Evolutionary conservation across 2,797 vertebrate genomes (phyloP), one percentile per base, ranked within the genome.

Genomic region (Tinamus major): DNA sequence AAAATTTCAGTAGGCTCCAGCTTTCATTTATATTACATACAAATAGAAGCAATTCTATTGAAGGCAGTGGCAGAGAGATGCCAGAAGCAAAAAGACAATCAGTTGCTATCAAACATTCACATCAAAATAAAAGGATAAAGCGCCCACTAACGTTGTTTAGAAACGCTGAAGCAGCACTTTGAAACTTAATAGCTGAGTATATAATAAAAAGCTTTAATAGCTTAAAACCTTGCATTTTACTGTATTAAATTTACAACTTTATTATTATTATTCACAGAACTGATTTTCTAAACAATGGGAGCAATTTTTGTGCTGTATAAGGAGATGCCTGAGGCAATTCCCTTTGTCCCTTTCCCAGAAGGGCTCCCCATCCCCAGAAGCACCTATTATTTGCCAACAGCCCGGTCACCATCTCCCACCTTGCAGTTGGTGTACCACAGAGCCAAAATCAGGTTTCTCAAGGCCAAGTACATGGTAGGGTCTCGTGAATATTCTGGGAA

Each of bases 401-500:
- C 67, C 21, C 62, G 67, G 35, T 72, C 17, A 72, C n/a, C 59
- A 35, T 13, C 51, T 88, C 95, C 82, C 97, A 99, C 99, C 98
- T 98, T 99, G 96, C 99, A 99, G 94, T 99, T 98, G 26, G 97
- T 98, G 89, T 99, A 98, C 99, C 99, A 99, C 85, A 98, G 97
- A 46, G 99, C 98, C 48, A 99, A 97, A 91, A 99, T 98, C 33
- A 99, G 98, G 97, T 99, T 99, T 62, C 99, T 98, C 71, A 99
- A 85, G 2, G 99, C 99, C 94, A 99, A 97, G 94, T 99, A 99
- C 99, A 99, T 99, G 78, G 99, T 99, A 51, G 99, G 99, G 84
- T 99, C 99, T 1, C 99, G 98, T 55, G 99, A 99, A 94, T 99
- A 99, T 92, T 99, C 99, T 7, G 99, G 99, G 94, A 99, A 99